Evolutionary conservation across 2,888 invertebrate species (phyloP).

Genomic region (Aphodius sticticus): DNA sequence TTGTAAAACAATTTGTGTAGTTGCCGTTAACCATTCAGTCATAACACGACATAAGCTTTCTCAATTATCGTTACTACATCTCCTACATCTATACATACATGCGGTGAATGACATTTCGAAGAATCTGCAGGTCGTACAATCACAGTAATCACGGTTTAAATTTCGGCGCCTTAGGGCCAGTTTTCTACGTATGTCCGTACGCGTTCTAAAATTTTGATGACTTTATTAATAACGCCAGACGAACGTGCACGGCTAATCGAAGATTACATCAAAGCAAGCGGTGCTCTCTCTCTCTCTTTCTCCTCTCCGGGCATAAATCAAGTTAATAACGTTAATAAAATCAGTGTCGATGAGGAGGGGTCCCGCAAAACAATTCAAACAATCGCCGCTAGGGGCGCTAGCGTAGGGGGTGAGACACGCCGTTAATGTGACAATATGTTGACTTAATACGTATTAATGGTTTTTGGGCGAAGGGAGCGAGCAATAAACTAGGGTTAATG

Average conservation of each 20-base stretch:
- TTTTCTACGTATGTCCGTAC: not conserved
- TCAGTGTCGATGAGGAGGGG: conserved; percentile 33
- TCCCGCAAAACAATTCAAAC: conserved; percentile 33
- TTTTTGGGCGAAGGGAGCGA: conserved; percentile 42
- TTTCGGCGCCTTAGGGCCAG: not conserved
- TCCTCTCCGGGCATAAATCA: conserved; percentile 33
- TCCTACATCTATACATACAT: not conserved
- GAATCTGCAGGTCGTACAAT: not conserved
- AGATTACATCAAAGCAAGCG: not conserved
- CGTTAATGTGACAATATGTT: conserved; percentile 52
- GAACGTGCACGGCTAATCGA: not conserved
- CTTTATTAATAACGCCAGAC: not conserved
- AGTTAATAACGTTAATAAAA: conserved; percentile 36
- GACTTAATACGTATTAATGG: conserved; percentile 60
- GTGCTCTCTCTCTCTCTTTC: not conserved
- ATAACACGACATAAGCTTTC: not conserved
- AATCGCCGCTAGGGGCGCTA: conserved; percentile 34
- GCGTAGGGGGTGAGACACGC: conserved; percentile 32
- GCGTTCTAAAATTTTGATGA: not conserved
- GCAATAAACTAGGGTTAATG: conserved; percentile 29
- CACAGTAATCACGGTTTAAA: not conserved
- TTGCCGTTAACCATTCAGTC: no score
- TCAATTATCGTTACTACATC: not conserved
- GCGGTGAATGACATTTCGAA: not conserved
- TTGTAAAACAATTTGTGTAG: no score